Percentiles rank a stretch among this genome's conserved stretches.
These are phyloP conservation scores for Ormyrus pomaceus DNA, from an alignment of 2,888 invertebrate genomes.

Conservation along the genomic window DNA sequence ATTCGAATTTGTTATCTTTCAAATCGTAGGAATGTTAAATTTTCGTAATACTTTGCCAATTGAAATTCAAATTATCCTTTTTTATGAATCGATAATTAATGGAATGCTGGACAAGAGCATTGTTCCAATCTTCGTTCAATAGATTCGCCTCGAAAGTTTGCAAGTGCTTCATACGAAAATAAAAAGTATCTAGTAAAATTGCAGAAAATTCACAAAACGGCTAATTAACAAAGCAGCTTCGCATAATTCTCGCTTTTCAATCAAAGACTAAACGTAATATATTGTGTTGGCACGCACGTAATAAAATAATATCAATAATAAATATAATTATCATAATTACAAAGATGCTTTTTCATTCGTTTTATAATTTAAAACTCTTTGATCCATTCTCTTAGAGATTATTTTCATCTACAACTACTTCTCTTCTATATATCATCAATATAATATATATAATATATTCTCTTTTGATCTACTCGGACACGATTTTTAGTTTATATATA, in stretches of 20 bases:
- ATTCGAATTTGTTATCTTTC: too few species aligned
- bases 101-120: too few species aligned
- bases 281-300: conserved; percentile 51
- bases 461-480: conserved; percentile 52
- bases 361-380: conserved; percentile 47
- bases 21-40: too few species aligned
- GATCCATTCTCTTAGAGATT: conserved; percentile 44
- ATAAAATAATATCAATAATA: conserved; percentile 33
- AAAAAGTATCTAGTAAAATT: neutral
- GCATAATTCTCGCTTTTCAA: conserved; percentile 13
- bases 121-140: conserved; percentile 6
- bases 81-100: too few species aligned
- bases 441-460: conserved; percentile 45
- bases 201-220: neutral
- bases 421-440: conserved; percentile 47
- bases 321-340: conserved; percentile 38
- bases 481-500: conserved; percentile 10
- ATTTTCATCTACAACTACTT: conserved; percentile 27
- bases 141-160: neutral
- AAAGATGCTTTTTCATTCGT: conserved; percentile 24
- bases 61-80: too few species aligned
- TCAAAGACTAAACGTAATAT: conserved; percentile 32
- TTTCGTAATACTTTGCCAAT: too few species aligned
- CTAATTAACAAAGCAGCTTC: conserved; percentile 22
- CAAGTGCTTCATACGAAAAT: neutral